Evolutionary conservation across 2,113 vertebrate genomes (phyloP), one percentile per base, ranked within the genome.

Genomic region (Nyctibius bracteatus): DNA sequence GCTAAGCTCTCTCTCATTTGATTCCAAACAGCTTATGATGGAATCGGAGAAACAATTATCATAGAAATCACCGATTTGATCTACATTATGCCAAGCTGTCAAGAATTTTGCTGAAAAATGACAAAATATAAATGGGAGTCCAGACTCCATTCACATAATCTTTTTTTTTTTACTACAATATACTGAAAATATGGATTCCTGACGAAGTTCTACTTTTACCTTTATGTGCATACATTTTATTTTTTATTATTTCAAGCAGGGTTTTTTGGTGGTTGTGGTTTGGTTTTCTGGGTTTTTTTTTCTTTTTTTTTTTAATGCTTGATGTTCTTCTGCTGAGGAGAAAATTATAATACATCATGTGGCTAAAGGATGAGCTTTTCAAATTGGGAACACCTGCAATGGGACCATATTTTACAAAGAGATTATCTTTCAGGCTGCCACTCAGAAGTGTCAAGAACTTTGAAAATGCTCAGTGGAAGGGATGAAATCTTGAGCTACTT

Each of bases 261-360:
- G 3, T 0, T 14, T 72, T 49, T 77, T 55, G 0, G 0, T 59
- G 22, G 3, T 2, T 62, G 83, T 30, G 16, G 4, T 86, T 83
- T 89, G 12, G 8, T 47, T 65, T 59, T 54, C 22, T 47, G 9
- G 1, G 4, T 4, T 77, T 51, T 31, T 39, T 12, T 28, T 11
- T n/a, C n/a, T n/a, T 6, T 8, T 23, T 44, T 81, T 44, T 86
- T 78, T 81, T 35, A 39, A 33, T 2, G 0, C 1, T 2, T 78
- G 33, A 5, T 21, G 7, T 28, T 43, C 2, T 88, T 57, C 14
- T 68, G 3, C 28, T 33, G 30, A 73, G 27, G 5, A 57, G 24
- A 70, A 73, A 70, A 70, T 43, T 33, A 22, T 55, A 71, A 47
- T 41, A 12, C 5, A 16, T 51, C n/a, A 24, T 31, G 25, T 0